Evolutionary conservation across 1,140 invertebrate genomes (phyloP), one percentile per base, ranked within the genome.

Genomic region (Diabrotica undecimpunctata): DNA sequence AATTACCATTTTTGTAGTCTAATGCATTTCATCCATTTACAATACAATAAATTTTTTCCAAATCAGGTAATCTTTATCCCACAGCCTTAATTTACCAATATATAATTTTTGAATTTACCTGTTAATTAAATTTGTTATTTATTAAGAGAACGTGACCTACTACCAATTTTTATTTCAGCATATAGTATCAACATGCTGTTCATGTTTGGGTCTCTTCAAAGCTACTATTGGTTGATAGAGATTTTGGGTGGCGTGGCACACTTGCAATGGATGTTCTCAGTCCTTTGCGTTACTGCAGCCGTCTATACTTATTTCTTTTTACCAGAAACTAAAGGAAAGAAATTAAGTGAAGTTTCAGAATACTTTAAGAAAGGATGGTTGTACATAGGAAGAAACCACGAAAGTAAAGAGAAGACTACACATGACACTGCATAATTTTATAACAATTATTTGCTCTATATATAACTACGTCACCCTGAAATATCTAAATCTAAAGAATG

Each of bases 341-440:
- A 14, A 14, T 54, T 14, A 54, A 54, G 9, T 14, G 54, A 54
- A 6, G 9, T 13, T 53, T 65, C 63, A 38, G 55, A 75, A 72
- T 60, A 61, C 65, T 51, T 70, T 70, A 61, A 71, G 72, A 62
- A 67, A 71, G 54, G 67, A 61, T 37, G 51, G 61, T 53, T 65
- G 64, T 46, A 74, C 67, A 39, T 60, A 60, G 53, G 67, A 73
- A 46, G n/a, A 5, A 46, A 6, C 6, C 41, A 4, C 5, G n/a
- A 46, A 46, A 10, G 6, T 10, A 8, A 6, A 46, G 5, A 4
- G 25, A 25, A 25, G 25, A 25, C 25, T 25, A 25, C 25, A 4
- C 25, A 25, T 25, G 25, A 25, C 25, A 25, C 25, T 25, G 4
- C 25, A 25, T 25, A 25, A 25, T 25, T 25, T 25, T 25, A 25